Base-by-base conservation (phyloP, 2,888 invertebrate species). In the Autographa gamma region DNA sequence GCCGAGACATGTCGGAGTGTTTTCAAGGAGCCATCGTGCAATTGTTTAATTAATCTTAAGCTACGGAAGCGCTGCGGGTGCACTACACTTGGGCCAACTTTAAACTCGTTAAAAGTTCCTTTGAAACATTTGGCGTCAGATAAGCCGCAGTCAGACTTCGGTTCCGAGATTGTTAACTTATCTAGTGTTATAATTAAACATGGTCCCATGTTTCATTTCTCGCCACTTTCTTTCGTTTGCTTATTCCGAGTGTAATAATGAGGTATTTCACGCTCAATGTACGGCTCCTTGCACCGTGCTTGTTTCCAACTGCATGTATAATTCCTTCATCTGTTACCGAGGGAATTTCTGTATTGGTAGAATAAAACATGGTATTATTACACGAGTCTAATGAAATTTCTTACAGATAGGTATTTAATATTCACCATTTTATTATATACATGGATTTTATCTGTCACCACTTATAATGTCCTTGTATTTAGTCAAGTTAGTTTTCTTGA, bases 41-140 rank as follows among this genome's bases (percentile, higher is more conserved):
- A 95, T 95, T 95, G 95, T 95, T 95, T 95, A 95, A 95, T 95
- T 95, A 95, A 95, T 95, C 95, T 95, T 92, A 92, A 92, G 92
- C 92, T 89, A 88, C 88, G 91, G 89, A 91, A 92, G 90, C 90
- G 92, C 90, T 92, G 91, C 89, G 91, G 92, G 92, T 93, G 94
- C 94, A 95, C 92, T 95, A 93, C 93, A 94, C 94, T 95, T 88
- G 92, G 92, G 88, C 90, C 92, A 94, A 95, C 94, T 95, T 95
- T 95, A 93, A 95, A 95, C 95, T 95, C 95, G 95, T 95, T 95
- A 95, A 95, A 95, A 95, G 94, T 95, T 95, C 91, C 94, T 93
- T 94, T 91, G 95, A 91, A 93, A 95, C 95, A 95, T 95, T 95
- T 95, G 95, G 94, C 94, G 94, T 93, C 92, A 94, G 95, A 95